These are phyloP conservation scores for Sebastes minor DNA, from an alignment of 2,797 vertebrate species.

Conservation along the genomic window DNA sequence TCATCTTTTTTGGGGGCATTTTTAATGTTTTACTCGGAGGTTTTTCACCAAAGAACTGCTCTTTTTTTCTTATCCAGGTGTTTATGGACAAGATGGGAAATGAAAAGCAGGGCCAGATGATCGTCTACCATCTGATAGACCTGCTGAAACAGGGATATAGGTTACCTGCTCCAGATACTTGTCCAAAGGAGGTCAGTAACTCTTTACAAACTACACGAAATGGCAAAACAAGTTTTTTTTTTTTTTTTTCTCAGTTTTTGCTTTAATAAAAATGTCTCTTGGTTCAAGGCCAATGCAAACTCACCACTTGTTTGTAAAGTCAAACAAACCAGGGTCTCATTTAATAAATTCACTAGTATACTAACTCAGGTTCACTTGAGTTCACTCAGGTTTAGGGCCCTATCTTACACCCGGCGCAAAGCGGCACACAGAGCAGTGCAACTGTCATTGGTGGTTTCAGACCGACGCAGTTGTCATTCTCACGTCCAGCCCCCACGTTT, in stretches of 20 bases:
- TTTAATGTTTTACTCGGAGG: neutral
- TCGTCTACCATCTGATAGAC: conserved; percentile 95
- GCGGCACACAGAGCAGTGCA: no score
- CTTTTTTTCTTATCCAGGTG: conserved; percentile 80
- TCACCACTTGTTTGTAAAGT: neutral
- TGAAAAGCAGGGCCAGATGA: conserved; percentile 99
- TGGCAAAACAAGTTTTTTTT: neutral
- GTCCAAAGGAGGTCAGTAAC: conserved; percentile 88
- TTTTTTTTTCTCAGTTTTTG: neutral
- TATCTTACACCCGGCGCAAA: no score
- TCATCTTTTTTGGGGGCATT: neutral
- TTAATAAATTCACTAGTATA: neutral
- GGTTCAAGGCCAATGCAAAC: neutral
- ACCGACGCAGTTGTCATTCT: no score
- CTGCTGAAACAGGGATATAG: conserved; percentile 90
- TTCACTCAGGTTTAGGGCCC: neutral
- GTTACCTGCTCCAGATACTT: conserved; percentile 88
- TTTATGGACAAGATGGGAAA: conserved; percentile 98
- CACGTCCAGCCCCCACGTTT: no score
- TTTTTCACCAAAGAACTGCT: neutral
- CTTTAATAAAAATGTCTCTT: neutral
- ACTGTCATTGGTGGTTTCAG: no score
- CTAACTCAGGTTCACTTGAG: neutral
- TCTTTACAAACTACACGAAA: neutral
- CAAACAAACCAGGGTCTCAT: neutral